Evolutionary conservation across 2,113 vertebrate species (phyloP).

Genomic region (Bubo scandiacus): DNA sequence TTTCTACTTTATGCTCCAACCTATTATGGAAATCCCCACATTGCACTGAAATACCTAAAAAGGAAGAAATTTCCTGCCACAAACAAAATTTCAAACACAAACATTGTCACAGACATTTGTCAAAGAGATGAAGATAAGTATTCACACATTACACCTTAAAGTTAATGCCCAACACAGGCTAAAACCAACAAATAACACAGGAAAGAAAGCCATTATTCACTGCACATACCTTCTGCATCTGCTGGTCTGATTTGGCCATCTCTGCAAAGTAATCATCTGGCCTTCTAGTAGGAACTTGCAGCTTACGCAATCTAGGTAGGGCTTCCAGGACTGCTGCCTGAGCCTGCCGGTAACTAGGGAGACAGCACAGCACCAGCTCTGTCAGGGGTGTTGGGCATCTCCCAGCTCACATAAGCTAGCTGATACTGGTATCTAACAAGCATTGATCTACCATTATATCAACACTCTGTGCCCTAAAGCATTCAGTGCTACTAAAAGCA

Average conservation of each 20-base stretch:
- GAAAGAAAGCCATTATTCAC: background rate
- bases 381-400: accelerated
- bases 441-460: background rate
- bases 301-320: constrained; percentile 80
- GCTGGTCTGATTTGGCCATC: constrained; percentile 97
- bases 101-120: background rate
- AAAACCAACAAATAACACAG: background rate
- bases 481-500: background rate
- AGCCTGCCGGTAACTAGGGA: constrained; percentile 88
- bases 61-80: background rate
- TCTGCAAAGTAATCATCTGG: constrained; percentile 97
- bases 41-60: background rate
- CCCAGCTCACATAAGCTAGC: background rate
- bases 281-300: constrained; percentile 84
- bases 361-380: background rate
- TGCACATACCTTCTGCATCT: constrained; percentile 94
- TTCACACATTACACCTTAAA: background rate
- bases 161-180: background rate
- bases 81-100: background rate
- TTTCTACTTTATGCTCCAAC: background rate
- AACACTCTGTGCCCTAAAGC: background rate
- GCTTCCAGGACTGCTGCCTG: constrained; percentile 88
- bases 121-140: background rate
- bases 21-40: background rate
- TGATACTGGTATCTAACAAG: background rate